Evolutionary conservation across 1,140 invertebrate genomes (phyloP).

Genomic region (Calliopsis andreniformis): DNA sequence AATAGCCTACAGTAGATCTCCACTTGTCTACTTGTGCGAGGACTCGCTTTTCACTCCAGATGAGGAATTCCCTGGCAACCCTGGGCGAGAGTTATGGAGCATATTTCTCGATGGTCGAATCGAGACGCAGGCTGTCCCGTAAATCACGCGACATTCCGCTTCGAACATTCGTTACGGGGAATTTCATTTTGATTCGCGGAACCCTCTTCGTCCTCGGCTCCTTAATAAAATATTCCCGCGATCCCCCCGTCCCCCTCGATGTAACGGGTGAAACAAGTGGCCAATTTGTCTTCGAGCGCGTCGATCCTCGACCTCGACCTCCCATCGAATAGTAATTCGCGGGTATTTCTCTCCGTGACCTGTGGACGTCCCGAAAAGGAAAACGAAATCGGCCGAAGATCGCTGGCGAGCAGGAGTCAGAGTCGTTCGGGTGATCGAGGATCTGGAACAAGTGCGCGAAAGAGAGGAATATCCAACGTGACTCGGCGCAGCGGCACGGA

Average conservation of each 20-base stretch:
- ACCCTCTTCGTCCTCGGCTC: neutral
- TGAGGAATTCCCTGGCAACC: too few species aligned
- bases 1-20: too few species aligned
- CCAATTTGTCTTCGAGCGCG: conserved; percentile 19
- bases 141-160: conserved; percentile 1
- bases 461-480: conserved; percentile 47
- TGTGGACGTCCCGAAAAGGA: neutral
- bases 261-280: conserved; percentile 18
- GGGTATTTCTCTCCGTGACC: neutral
- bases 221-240: conserved; percentile 20
- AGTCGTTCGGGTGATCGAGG: conserved; percentile 25
- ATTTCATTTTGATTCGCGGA: conserved; percentile 15
- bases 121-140: neutral
- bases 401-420: conserved; percentile 46
- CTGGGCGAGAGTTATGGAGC: too few species aligned
- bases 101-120: too few species aligned
- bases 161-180: neutral
- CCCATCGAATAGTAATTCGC: neutral
- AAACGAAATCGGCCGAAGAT: conserved; percentile 19
- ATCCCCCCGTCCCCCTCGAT: neutral
- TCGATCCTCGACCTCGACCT: neutral
- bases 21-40: too few species aligned
- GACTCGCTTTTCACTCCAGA: conserved; percentile 13
- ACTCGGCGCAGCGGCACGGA: conserved; percentile 16
- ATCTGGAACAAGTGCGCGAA: conserved; percentile 16